Evolutionary conservation across 2,888 invertebrate genomes (phyloP).

Genomic region (Brenthis daphne): DNA sequence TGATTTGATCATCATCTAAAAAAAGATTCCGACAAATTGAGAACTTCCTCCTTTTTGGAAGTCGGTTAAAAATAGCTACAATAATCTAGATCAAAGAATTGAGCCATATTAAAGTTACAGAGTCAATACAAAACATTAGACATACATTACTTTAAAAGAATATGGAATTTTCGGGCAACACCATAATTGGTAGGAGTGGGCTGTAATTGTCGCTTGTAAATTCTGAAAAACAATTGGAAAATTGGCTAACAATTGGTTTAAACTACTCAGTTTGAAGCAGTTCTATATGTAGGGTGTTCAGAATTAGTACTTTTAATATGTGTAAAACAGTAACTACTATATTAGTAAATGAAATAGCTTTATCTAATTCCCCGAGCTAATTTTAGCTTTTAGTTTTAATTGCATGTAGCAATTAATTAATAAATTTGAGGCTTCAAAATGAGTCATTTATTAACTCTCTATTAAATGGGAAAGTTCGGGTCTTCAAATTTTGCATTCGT

Average conservation of each 20-base stretch:
- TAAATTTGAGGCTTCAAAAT: too few relatives aligned
- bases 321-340: too few relatives aligned
- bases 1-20: neutral
- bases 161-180: constrained; percentile 9
- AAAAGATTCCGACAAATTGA: too few relatives aligned
- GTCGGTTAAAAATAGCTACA: neutral
- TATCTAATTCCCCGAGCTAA: too few relatives aligned
- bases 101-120: neutral
- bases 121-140: neutral
- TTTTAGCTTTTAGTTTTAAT: too few relatives aligned
- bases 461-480: too few relatives aligned
- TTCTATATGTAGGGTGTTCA: neutral
- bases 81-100: constrained; percentile 8
- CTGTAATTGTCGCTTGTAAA: constrained; percentile 23
- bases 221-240: constrained; percentile 30
- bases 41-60: too few relatives aligned
- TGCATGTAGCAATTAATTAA: too few relatives aligned
- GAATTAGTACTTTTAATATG: too few relatives aligned
- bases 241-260: constrained; percentile 28
- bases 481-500: too few relatives aligned
- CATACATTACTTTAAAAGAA: neutral
- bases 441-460: too few relatives aligned
- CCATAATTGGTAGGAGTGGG: constrained; percentile 21
- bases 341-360: too few relatives aligned
- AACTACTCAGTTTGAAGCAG: constrained; percentile 17